Percentiles rank a stretch among this genome's conserved stretches.
phyloP scores from a whole-genome alignment of 2,888 invertebrate genomes.

The Aphidoletes aphidimyza region DNA sequence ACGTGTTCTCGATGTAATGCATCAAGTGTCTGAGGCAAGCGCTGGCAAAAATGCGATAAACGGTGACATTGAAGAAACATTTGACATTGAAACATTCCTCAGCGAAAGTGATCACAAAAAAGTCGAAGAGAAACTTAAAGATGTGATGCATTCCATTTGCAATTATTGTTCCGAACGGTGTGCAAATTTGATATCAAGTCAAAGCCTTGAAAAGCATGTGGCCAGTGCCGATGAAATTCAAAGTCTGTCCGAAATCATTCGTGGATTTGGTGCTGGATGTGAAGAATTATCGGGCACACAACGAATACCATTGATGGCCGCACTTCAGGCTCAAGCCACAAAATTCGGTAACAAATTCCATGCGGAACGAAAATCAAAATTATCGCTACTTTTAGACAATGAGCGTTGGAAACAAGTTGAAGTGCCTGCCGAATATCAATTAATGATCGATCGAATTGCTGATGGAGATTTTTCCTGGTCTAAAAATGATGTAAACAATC shows the following conservation, averaged over 20 bases:
- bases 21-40: slow-evolving; percentile 77
- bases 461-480: slow-evolving; percentile 64
- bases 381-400: slow-evolving; percentile 84
- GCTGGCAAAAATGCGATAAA: slow-evolving; percentile 70
- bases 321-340: slow-evolving; percentile 87
- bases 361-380: slow-evolving; percentile 84
- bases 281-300: slow-evolving; percentile 78
- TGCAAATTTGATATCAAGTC: slow-evolving; percentile 86
- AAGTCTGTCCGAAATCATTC: slow-evolving; percentile 79
- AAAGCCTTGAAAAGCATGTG: slow-evolving; percentile 75
- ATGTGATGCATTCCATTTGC: slow-evolving; percentile 83
- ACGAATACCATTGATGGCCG: slow-evolving; percentile 82
- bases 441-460: slow-evolving; percentile 78
- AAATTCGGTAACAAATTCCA: slow-evolving; percentile 93
- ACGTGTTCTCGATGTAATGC: slow-evolving; percentile 80
- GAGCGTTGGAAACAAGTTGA: slow-evolving; percentile 96
- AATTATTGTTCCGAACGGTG: slow-evolving; percentile 93
- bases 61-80: slow-evolving; percentile 67
- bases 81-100: slow-evolving; percentile 76
- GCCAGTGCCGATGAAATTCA: slow-evolving; percentile 81
- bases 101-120: slow-evolving; percentile 75
- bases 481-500: slow-evolving; percentile 57
- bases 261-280: slow-evolving; percentile 81
- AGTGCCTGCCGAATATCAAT: slow-evolving; percentile 89
- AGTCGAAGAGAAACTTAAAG: slow-evolving; percentile 77